Evolutionary conservation across 2,113 vertebrate species (phyloP), one percentile per base, ranked within the genome.

Genomic region (Dermatemys mawii): DNA sequence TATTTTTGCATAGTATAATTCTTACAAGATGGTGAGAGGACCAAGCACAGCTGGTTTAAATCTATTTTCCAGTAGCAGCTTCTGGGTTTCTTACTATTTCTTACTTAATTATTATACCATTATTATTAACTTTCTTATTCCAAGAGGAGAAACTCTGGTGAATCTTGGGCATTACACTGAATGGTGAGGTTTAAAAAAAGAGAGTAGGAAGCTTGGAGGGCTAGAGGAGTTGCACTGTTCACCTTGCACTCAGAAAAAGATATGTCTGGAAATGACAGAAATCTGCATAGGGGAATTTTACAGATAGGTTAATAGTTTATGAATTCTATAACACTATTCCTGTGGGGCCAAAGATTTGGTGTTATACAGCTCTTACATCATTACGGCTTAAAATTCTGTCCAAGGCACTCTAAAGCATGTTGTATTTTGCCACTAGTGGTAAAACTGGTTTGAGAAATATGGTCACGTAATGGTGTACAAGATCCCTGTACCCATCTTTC

Each of bases 1-100:
- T 87, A 48, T 67, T 85, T 95, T 91, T 93, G 55, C 2, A 93
- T 93, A 38, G 7, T 90, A 48, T 83, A 87, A 83, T 82, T 92
- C 49, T 84, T 94, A 84, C 26, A 16, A 93, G 78, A 78, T 88
- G 53, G 50, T 85, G 60, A 88, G 88, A 84, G 3, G 80, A 38
- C 19, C 73, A 50, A 83, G 89, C 5, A 9, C 35, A 81, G 41
- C 5, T 81, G 83, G 86, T 90, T 93, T 54, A 90, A 87, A 75
- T 51, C 2, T 78, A 1, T 51, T 93, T 90, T 87, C 92, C 55
- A 84, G 1, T 51, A 51, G 7, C 8, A 92, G 83, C 53, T 5
- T 63, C 54, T 85, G 38, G 3, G 83, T 76, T 44, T 79, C 26
- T 91, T 67, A n/a, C 16, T n/a, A n/a, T n/a, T 67, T 19, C 35